Conservation (phyloP, 2,797 vertebrate genomes). For the Myoxocephalus aenaeus region DNA sequence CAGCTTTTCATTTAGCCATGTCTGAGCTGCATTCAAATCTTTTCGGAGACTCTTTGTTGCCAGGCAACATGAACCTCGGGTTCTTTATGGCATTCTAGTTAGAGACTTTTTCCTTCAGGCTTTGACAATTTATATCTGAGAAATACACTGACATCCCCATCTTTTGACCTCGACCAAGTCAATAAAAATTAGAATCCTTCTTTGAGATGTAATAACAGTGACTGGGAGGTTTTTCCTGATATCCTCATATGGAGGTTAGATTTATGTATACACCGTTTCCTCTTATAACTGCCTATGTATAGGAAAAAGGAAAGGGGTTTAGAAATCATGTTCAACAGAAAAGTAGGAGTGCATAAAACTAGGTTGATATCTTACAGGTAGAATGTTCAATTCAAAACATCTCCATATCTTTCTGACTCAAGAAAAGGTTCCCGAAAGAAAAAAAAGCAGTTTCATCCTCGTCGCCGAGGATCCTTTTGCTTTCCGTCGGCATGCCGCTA, state of each 20-base stretch:
- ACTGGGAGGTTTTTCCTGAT: slow-evolving; percentile 39
- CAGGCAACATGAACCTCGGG: slow-evolving; percentile 82
- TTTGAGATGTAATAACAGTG: slow-evolving; percentile 34
- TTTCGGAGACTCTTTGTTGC: slow-evolving; percentile 82
- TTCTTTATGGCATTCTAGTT: slow-evolving; percentile 74
- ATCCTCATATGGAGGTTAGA: slow-evolving; percentile 24
- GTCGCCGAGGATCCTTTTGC: slow-evolving; percentile 15
- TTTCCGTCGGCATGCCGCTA: slow-evolving; percentile 33
- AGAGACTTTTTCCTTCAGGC: slow-evolving; percentile 69
- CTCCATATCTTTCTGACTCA: not conserved
- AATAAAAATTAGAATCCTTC: slow-evolving; percentile 59
- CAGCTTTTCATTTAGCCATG: slow-evolving; percentile 76
- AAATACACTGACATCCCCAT: slow-evolving; percentile 47
- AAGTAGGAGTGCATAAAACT: slow-evolving; percentile 33
- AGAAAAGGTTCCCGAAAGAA: not conserved
- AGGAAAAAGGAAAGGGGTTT: slow-evolving; percentile 36
- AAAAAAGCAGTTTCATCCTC: not conserved
- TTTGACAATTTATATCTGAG: slow-evolving; percentile 70
- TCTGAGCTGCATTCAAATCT: slow-evolving; percentile 83
- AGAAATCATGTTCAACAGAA: slow-evolving; percentile 20
- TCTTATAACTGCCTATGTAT: slow-evolving; percentile 40
- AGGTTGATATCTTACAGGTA: slow-evolving; percentile 7
- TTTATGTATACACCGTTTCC: not conserved
- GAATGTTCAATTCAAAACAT: slow-evolving; percentile 20
- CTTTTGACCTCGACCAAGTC: slow-evolving; percentile 71